Evolutionary conservation across 2,888 invertebrate genomes (phyloP), one percentile per base, ranked within the genome.

Genomic region (Unio pictorum): DNA sequence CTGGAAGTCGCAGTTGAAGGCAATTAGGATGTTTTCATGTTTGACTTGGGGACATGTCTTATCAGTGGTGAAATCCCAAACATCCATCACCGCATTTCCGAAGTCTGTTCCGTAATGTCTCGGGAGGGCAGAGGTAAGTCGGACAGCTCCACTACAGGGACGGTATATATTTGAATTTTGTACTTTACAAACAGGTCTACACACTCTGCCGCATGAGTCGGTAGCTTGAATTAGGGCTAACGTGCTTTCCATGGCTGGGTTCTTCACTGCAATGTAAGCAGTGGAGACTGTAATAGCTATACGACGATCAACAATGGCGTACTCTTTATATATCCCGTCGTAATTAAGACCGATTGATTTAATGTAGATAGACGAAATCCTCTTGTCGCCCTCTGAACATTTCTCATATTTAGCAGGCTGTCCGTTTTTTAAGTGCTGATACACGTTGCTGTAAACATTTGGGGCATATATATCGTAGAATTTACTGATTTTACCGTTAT

Each of bases 1-100:
- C 23, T 72, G 80, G 73, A 83, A 85, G 66, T 86, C 86, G 71
- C 86, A 86, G 73, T 84, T 84, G 70, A 85, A 86, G 17, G 84
- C 82, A 6, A 86, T 23, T 23, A 80, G 79, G 54, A 86, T 80
- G 58, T 77, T 78, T n/a, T 81, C 74, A 8, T 76, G 75, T 18
- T 73, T 78, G 64, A 85, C 72, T 30, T 78, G 72, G 0, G 86
- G 86, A 67, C 83, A 83, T 3, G 74, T 66, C 60, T 69, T 72
- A 28, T 80, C 78, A 26, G 66, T 67, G 6, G 66, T 72, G 65
- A 84, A 84, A 64, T 84, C 80, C 78, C 82, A 86, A 4, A 84
- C 80, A 34, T 79, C 73, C 56, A 82, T 65, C 8, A 82, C 74
- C 23, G 23, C 23, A 23, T 23, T 23, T 23, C 23, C 23, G 23